A percentile compares a stretch with the other conserved stretches of the same genome.
Evolutionary conservation across 2,797 vertebrate genomes (phyloP).

Genomic region (Brachyalestes nurse): DNA sequence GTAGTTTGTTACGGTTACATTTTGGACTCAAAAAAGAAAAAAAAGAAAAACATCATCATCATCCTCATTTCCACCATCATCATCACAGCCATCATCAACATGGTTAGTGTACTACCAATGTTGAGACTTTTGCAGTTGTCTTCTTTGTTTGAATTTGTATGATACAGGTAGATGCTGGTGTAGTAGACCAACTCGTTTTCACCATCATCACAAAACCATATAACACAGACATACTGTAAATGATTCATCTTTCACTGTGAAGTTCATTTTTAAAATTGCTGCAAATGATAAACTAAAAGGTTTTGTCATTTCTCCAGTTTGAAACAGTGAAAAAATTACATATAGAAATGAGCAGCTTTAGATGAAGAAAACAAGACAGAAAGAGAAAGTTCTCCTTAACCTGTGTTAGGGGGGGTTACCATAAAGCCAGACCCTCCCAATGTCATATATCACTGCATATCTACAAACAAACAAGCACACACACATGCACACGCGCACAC

Average conservation of each 20-base stretch:
- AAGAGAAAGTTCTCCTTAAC: constrained; percentile 15
- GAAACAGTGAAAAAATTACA: constrained; percentile 49
- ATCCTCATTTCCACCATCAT: constrained; percentile 38
- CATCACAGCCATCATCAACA: constrained; percentile 15
- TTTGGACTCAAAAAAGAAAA: constrained; percentile 54
- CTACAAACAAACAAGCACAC: constrained; percentile 1
- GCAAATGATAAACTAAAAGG: constrained; percentile 34
- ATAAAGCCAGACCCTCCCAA: neutral
- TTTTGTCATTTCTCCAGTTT: constrained; percentile 53
- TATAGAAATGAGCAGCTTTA: constrained; percentile 56
- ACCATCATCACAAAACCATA: constrained; percentile 27
- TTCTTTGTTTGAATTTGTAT: constrained; percentile 31
- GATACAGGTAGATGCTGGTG: constrained; percentile 42
- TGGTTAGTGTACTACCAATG: constrained; percentile 30
- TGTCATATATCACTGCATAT: constrained; percentile 18
- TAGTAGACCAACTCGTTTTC: constrained; percentile 27
- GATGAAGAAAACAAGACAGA: constrained; percentile 46
- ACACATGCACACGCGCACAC: constrained; percentile 23
- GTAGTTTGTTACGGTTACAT: constrained; percentile 63
- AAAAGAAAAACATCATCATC: constrained; percentile 46
- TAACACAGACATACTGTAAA: constrained; percentile 14
- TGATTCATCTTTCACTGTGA: constrained; percentile 21
- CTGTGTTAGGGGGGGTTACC: constrained; percentile 21
- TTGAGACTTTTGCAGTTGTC: constrained; percentile 32
- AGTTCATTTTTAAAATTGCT: constrained; percentile 18